phyloP scores from a whole-genome alignment of 2,888 invertebrate species.

The Drosophila mettleri region DNA sequence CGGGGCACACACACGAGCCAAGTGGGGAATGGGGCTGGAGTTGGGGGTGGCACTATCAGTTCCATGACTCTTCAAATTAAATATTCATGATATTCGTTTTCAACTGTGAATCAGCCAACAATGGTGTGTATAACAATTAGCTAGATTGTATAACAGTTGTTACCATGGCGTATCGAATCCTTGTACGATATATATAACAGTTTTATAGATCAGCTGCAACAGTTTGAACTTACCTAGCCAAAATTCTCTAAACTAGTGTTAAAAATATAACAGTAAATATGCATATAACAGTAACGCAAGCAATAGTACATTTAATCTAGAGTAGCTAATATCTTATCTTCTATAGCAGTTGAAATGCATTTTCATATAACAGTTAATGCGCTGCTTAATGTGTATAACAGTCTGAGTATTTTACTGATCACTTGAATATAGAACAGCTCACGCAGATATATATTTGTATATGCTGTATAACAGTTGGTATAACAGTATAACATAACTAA shows the following conservation, averaged over 20 bases:
- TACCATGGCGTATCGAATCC: background rate
- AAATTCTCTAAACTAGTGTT: no score
- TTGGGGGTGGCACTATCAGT: conserved; percentile 17
- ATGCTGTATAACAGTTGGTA: background rate
- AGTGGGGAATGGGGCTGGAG: background rate
- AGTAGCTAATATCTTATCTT: background rate
- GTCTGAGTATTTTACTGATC: background rate
- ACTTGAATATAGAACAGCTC: background rate
- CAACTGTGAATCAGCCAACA: conserved; percentile 17
- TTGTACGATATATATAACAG: background rate
- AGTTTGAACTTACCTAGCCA: no score
- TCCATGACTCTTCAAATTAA: conserved; percentile 61
- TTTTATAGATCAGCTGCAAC: conserved; percentile 25
- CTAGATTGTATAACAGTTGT: background rate
- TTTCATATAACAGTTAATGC: background rate
- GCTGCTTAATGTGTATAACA: background rate
- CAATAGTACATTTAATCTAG: background rate
- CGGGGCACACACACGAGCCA: conserved; percentile 17
- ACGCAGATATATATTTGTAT: background rate
- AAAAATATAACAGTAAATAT: background rate
- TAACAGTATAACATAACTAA: background rate
- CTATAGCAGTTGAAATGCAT: background rate
- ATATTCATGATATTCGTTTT: conserved; percentile 40
- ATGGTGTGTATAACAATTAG: conserved; percentile 15
- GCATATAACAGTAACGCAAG: background rate